These are phyloP conservation scores for Pluvianellus socialis DNA, from an alignment of 2,113 vertebrate genomes.

Conservation along the genomic window DNA sequence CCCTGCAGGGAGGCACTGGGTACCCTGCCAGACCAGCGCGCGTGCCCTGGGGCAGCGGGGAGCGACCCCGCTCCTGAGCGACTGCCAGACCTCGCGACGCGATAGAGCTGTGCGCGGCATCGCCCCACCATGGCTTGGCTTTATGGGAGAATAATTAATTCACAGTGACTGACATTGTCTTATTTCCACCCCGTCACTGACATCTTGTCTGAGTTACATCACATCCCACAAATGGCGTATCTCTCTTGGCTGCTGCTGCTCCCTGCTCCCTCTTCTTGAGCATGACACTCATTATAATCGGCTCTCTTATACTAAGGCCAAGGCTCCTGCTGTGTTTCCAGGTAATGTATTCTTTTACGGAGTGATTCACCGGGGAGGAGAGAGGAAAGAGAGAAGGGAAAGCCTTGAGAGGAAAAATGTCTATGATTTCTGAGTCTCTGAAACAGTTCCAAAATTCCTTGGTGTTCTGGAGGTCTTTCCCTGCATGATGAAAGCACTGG, in stretches of 20 bases:
- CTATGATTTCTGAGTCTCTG: constrained; percentile 18
- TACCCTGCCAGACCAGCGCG: not conserved
- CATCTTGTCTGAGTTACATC: constrained; percentile 23
- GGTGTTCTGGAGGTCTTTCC: constrained; percentile 28
- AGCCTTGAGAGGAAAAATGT: not conserved
- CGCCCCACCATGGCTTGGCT: not conserved
- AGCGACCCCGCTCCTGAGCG: not conserved
- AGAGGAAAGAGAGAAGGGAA: not conserved
- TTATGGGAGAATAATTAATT: constrained; percentile 22
- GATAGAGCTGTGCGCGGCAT: not conserved
- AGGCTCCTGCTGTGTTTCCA: constrained; percentile 25
- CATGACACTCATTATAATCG: constrained; percentile 32
- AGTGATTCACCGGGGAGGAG: not conserved
- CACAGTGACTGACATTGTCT: not conserved
- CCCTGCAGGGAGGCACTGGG: not conserved
- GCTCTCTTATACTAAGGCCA: not conserved
- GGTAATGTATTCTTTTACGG: constrained; percentile 34
- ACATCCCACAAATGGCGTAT: not conserved
- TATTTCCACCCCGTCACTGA: constrained; percentile 12
- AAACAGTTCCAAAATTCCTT: constrained; percentile 36
- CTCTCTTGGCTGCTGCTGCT: not conserved
- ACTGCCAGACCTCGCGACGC: not conserved
- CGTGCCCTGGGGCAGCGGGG: not conserved
- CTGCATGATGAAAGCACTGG: not conserved
- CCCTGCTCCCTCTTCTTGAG: not conserved